Base-by-base conservation (phyloP, 2,888 invertebrate genomes). In the Lamellibrachia columna region DNA sequence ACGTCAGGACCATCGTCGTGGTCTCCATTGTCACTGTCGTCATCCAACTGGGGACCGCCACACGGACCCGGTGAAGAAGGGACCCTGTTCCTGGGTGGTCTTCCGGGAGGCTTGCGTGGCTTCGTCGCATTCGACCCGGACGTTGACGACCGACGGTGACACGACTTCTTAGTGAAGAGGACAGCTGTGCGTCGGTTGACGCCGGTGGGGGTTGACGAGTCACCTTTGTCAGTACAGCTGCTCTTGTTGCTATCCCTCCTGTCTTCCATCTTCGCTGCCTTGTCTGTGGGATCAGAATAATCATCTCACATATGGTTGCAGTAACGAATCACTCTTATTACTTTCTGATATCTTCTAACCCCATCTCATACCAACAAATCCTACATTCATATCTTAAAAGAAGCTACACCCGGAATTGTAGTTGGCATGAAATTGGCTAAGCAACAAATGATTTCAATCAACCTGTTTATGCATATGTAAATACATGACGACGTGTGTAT, bases 171-270 rank as follows among this genome's bases (percentile, higher is more conserved):
- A 11, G 98, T 98, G 95, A 98, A 98, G 58, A 98, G 96, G 53
- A 98, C 98, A n/a, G 98, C 98, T 52, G 98, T 98, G 95, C 98
- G 96, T 55, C 98, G 97, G 95, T 98, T 98, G 8, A 98, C 98
- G 11, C 97, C 97, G 4, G 97, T 96, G 0, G 97, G 97, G 1
- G 97, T 97, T 52, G 95, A 92, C 53, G 93, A 9, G 55, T 58
- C 60, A n/a, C 75, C 75, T n/a, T 75, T 75, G 22, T 75, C 75
- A 6, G 75, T 22, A 75, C 75, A 75, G 75, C n/a, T 75, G 75
- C 75, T 75, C 75, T 22, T 75, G 75, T 22, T 75, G 75, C 75
- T 75, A 15, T 75, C 75, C 75, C 75, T 75, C 2, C 75, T 75
- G 22, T 75, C 15, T 0, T 75, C 75, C 22, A 15, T 75, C 75